A percentile compares a stretch with the other conserved stretches of the same genome.
Evolutionary conservation across 1,140 invertebrate species (phyloP).

Genomic region (Papilio polyxenes): DNA sequence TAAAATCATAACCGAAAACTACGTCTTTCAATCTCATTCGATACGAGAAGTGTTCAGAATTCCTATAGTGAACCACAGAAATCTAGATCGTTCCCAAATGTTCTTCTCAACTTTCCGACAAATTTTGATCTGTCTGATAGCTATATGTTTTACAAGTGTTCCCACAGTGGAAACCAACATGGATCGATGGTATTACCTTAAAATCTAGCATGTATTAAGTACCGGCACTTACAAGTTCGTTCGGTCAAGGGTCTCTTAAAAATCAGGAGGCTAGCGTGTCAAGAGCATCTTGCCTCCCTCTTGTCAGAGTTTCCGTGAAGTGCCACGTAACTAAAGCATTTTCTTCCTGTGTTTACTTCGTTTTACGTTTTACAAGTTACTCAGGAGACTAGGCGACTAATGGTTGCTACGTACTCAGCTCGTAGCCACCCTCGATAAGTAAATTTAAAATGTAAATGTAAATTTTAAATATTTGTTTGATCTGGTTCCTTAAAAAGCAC

Average conservation of each 20-base stretch:
- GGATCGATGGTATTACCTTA: not conserved
- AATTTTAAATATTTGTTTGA: not conserved
- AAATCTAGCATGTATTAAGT: conserved; percentile 10
- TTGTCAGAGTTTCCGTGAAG: not conserved
- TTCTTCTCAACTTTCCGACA: no score
- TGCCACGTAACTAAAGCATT: not conserved
- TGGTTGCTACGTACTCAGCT: not conserved
- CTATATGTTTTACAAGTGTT: not conserved
- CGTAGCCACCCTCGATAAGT: not conserved
- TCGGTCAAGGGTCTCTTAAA: conserved; percentile 35
- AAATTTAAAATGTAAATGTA: not conserved
- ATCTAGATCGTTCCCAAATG: no score
- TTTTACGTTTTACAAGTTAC: not conserved
- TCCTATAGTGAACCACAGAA: no score
- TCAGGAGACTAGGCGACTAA: not conserved
- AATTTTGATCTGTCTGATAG: not conserved
- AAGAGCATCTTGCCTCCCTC: conserved; percentile 27
- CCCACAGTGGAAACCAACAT: not conserved
- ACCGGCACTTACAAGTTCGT: conserved; percentile 21
- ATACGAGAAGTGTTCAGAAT: no score
- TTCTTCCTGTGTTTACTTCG: not conserved
- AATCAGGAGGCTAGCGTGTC: conserved; percentile 23
- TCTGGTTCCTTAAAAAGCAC: no score
- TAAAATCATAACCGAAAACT: no score
- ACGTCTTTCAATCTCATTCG: no score